A percentile compares a stretch with the other conserved stretches of the same genome.
Conservation (phyloP, 2,888 invertebrate genomes). For the Unio pictorum region DNA sequence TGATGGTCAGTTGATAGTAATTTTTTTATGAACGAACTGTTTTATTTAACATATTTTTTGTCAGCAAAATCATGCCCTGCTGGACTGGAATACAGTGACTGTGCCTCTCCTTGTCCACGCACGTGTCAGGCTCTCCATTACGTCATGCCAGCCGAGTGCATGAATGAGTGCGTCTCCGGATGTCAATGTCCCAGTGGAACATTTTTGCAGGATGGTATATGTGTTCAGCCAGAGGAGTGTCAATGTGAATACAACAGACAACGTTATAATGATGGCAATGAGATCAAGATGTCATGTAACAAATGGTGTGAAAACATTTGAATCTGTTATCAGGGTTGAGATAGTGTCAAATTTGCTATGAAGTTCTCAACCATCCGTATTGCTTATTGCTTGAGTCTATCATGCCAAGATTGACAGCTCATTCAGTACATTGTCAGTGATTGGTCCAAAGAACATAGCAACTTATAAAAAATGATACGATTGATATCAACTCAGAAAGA, state of each 20-base stretch:
- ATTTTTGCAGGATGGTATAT: constrained; percentile 70
- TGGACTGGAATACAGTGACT: constrained; percentile 35
- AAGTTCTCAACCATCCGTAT: too few relatives aligned
- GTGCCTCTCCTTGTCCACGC: constrained; percentile 32
- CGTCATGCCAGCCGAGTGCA: constrained; percentile 24
- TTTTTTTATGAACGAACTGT: too few relatives aligned
- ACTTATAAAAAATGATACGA: too few relatives aligned
- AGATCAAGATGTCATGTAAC: constrained; percentile 53
- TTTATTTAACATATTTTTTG: not conserved
- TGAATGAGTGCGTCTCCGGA: constrained; percentile 82
- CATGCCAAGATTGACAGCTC: too few relatives aligned
- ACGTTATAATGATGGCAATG: constrained; percentile 35
- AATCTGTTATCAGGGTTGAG: not conserved
- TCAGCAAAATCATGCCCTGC: constrained; percentile 35
- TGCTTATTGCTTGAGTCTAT: too few relatives aligned
- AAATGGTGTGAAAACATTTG: constrained; percentile 42
- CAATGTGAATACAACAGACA: constrained; percentile 51
- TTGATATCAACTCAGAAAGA: too few relatives aligned
- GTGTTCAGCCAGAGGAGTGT: constrained; percentile 47
- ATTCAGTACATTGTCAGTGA: too few relatives aligned
- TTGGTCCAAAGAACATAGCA: too few relatives aligned
- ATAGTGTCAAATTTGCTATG: too few relatives aligned
- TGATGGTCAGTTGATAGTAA: too few relatives aligned
- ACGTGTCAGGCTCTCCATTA: constrained; percentile 33
- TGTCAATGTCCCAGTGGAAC: constrained; percentile 88